Conservation (phyloP, 2,113 vertebrate species). For the Lagopus muta region DNA sequence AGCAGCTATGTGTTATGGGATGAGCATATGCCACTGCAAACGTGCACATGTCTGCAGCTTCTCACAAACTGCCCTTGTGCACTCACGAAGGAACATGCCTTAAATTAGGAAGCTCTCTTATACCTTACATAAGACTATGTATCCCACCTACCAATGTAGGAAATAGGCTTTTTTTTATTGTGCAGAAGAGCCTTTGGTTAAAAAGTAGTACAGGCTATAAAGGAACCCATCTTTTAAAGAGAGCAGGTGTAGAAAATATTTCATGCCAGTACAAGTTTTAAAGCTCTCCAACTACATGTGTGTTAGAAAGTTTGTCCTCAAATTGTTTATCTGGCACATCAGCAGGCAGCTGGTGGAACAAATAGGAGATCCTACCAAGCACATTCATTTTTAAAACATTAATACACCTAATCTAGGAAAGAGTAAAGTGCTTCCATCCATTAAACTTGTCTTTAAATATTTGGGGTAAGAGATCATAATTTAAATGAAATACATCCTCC, state of each 20-base stretch:
- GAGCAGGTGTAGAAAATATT: not conserved
- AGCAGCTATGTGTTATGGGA: not conserved
- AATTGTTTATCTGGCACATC: constrained; percentile 46
- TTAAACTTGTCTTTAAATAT: constrained; percentile 55
- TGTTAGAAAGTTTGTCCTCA: constrained; percentile 63
- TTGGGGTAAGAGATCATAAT: constrained; percentile 40
- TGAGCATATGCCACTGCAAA: not conserved
- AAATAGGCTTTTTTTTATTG: not conserved
- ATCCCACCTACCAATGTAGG: not conserved
- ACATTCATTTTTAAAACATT: constrained; percentile 58
- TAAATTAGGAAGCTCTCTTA: not conserved
- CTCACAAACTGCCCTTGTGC: not conserved
- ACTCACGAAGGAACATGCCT: not conserved
- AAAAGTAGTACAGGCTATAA: not conserved
- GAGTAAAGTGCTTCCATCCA: constrained; percentile 47
- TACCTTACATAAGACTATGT: not conserved
- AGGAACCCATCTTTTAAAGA: not conserved
- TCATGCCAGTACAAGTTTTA: not conserved
- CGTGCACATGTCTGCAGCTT: not conserved
- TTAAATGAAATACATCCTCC: constrained; percentile 65
- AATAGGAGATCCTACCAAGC: constrained; percentile 55
- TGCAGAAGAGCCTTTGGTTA: not conserved
- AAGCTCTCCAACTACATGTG: not conserved
- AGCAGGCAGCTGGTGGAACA: constrained; percentile 67
- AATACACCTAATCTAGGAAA: constrained; percentile 34